phyloP scores from a whole-genome alignment of 1,140 invertebrate genomes.

The Drosophila tropicalis region DNA sequence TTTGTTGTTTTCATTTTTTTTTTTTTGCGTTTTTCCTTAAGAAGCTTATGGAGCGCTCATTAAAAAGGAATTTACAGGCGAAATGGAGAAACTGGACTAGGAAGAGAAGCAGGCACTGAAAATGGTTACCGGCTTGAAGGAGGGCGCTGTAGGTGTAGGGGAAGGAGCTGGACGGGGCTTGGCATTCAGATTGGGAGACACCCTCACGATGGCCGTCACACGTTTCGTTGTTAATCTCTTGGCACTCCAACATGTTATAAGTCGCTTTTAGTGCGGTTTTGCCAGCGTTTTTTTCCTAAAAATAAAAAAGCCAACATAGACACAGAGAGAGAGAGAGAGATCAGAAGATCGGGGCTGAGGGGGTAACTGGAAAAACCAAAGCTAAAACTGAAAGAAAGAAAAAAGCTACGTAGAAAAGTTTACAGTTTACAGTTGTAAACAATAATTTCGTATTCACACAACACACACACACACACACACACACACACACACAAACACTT shows the following conservation, averaged over 20 bases:
- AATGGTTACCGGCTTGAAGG: neutral
- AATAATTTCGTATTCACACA: constrained; percentile 82
- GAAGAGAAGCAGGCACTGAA: neutral
- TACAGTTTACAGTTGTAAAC: constrained; percentile 82
- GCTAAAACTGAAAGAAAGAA: constrained; percentile 37
- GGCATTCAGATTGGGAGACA: neutral
- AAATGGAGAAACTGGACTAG: constrained; percentile 16
- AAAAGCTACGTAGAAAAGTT: constrained; percentile 36
- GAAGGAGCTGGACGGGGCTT: neutral
- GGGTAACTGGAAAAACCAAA: constrained; percentile 9
- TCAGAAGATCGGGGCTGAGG: neutral
- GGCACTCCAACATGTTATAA: constrained; percentile 82
- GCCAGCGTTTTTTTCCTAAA: constrained; percentile 66
- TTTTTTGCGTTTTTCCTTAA: constrained; percentile 51
- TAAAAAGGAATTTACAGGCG: constrained; percentile 81
- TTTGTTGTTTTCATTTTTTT: constrained; percentile 58
- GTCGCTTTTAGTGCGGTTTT: constrained; percentile 81
- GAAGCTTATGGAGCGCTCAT: constrained; percentile 76
- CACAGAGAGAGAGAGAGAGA: neutral
- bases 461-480: constrained; percentile 70
- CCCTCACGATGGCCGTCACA: constrained; percentile 15
- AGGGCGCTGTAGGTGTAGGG: too few species aligned
- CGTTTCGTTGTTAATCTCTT: constrained; percentile 77
- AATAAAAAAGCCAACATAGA: constrained; percentile 32
- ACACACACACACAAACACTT: constrained; percentile 42